These are phyloP conservation scores for Micronisus gabar DNA, from an alignment of 2,113 vertebrate species.

Conservation along the genomic window DNA sequence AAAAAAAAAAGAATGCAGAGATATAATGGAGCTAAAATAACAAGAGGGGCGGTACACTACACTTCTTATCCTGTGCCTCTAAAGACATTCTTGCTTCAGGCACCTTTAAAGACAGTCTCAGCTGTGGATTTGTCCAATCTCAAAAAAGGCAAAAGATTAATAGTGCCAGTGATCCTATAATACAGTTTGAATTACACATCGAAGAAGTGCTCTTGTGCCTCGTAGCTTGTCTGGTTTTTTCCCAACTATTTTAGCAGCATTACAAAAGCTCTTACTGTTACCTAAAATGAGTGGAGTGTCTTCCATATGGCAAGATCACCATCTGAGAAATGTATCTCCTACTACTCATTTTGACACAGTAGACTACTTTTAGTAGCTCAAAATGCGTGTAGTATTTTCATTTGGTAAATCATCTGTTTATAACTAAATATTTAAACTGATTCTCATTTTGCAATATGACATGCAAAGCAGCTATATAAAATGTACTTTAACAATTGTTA, in stretches of 20 bases:
- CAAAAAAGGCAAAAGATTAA: neutral
- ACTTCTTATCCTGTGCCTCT: neutral
- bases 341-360: neutral
- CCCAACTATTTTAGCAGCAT: neutral
- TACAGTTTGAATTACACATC: neutral
- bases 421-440: neutral
- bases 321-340: neutral
- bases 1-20: neutral
- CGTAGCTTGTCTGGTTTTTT: rapidly evolving
- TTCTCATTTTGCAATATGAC: neutral
- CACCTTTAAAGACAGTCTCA: neutral
- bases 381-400: neutral
- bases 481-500: neutral
- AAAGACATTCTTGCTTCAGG: neutral
- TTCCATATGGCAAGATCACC: neutral
- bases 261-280: neutral
- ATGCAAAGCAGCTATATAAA: neutral
- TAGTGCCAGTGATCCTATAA: neutral
- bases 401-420: neutral
- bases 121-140: neutral
- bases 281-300: neutral
- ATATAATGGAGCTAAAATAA: neutral
- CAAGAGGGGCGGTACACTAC: neutral
- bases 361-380: neutral
- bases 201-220: neutral